Evolutionary conservation across 2,888 invertebrate species (phyloP).

Genomic region (Coenonympha arcania): DNA sequence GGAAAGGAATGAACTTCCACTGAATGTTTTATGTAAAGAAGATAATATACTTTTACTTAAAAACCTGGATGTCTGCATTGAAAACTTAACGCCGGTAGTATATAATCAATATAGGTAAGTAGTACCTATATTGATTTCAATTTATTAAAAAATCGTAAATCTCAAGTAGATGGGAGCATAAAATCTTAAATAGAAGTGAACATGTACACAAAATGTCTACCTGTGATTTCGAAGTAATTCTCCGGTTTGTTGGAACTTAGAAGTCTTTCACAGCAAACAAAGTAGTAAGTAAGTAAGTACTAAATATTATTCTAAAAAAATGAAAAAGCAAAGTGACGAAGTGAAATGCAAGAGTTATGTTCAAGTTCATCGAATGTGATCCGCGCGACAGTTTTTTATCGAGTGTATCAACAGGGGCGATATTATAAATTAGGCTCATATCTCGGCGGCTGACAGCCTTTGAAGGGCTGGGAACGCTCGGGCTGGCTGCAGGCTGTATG

Average conservation of each 20-base stretch:
- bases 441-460: conserved; percentile 33
- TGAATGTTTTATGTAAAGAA: not conserved
- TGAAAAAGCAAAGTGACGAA: conserved; percentile 10
- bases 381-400: conserved; percentile 34
- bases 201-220: too few relatives aligned
- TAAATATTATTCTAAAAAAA: not conserved
- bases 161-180: too few relatives aligned
- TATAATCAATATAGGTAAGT: too few relatives aligned
- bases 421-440: conserved; percentile 35
- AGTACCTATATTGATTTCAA: too few relatives aligned
- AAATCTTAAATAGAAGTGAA: too few relatives aligned
- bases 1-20: not conserved
- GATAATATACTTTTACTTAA: too few relatives aligned
- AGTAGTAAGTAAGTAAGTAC: too few relatives aligned
- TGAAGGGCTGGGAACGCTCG: conserved; percentile 33
- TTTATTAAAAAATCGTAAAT: too few relatives aligned
- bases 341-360: conserved; percentile 26
- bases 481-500: conserved; percentile 19
- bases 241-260: too few relatives aligned
- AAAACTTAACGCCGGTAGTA: too few relatives aligned
- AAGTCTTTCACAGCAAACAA: too few relatives aligned
- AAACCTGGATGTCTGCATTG: too few relatives aligned
- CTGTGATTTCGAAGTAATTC: not conserved
- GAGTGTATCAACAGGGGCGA: conserved; percentile 29
- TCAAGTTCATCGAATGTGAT: conserved; percentile 22